Percentiles rank a stretch among this genome's conserved stretches.
Evolutionary conservation across 2,113 vertebrate genomes (phyloP).

Genomic region (Proterorhinus semilunaris): DNA sequence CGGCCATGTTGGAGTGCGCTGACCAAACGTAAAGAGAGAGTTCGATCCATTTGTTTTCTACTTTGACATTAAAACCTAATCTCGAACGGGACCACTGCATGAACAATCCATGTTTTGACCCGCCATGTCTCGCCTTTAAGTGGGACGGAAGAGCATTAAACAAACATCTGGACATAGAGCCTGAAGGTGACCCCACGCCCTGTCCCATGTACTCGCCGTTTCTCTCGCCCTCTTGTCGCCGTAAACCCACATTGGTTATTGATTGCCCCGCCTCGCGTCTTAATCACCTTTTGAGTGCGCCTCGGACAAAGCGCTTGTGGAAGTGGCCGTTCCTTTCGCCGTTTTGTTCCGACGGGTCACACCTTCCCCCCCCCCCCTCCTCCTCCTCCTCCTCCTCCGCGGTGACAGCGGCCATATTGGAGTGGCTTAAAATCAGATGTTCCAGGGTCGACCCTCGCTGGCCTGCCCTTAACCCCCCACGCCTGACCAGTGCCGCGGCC

Average conservation of each 20-base stretch:
- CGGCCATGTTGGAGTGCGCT: no score
- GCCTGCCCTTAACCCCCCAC: constrained; percentile 73
- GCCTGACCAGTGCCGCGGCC: constrained; percentile 72
- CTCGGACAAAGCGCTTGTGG: constrained; percentile 12
- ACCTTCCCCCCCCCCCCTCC: constrained; percentile 59
- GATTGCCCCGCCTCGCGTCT: constrained; percentile 6
- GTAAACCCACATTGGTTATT: background rate
- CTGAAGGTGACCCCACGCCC: background rate
- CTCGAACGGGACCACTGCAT: no score
- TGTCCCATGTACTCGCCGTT: background rate
- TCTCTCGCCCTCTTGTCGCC: background rate
- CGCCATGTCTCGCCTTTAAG: no score
- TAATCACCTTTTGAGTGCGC: constrained; percentile 4
- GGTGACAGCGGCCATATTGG: constrained; percentile 52
- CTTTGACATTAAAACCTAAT: no score
- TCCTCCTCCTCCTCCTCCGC: constrained; percentile 53
- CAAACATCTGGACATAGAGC: background rate
- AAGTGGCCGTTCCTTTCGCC: constrained; percentile 21
- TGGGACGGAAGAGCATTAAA: background rate
- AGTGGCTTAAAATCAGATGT: constrained; percentile 63
- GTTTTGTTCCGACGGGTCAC: constrained; percentile 39
- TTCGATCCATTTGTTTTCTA: no score
- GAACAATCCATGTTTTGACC: no score
- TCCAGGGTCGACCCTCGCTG: constrained; percentile 64
- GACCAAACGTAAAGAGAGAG: no score